Evolutionary conservation across 2,113 vertebrate genomes (phyloP).

Genomic region (Pongo pygmaeus): DNA sequence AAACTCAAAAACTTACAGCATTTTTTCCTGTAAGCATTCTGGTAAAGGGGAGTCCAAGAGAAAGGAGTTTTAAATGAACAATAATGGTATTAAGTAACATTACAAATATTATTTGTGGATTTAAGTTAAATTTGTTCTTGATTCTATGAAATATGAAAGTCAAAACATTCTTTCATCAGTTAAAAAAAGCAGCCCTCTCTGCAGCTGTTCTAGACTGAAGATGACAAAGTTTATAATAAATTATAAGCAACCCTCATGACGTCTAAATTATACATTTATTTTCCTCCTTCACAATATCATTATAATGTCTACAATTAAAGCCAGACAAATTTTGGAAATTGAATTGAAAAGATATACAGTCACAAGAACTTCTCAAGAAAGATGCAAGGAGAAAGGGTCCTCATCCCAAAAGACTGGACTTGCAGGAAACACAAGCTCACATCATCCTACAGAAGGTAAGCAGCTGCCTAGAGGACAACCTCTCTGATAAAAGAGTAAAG

Average conservation of each 20-base stretch:
- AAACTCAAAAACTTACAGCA: not conserved
- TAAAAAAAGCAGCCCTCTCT: not conserved
- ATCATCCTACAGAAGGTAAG: not conserved
- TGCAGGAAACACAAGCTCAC: not conserved
- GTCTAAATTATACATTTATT: not conserved
- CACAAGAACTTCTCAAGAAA: conserved; percentile 1
- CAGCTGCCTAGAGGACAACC: not conserved
- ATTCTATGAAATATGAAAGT: not conserved
- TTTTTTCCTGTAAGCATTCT: not conserved
- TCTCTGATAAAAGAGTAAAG: too few relatives aligned
- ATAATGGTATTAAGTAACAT: not conserved
- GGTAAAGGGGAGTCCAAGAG: not conserved
- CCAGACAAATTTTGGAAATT: not conserved
- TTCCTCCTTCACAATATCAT: not conserved
- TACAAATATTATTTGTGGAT: not conserved
- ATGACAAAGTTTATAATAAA: not conserved
- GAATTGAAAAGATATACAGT: not conserved
- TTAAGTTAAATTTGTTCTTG: conserved; percentile 9
- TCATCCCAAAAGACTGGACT: not conserved
- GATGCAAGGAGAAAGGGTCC: not conserved
- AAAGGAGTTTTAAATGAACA: not conserved
- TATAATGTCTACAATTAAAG: conserved; percentile 27
- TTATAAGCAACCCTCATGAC: not conserved
- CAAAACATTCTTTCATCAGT: not conserved
- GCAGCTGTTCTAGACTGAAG: not conserved